These are phyloP conservation scores for Penaeus chinensis DNA, from an alignment of 1,140 invertebrate genomes.

Conservation along the genomic window DNA sequence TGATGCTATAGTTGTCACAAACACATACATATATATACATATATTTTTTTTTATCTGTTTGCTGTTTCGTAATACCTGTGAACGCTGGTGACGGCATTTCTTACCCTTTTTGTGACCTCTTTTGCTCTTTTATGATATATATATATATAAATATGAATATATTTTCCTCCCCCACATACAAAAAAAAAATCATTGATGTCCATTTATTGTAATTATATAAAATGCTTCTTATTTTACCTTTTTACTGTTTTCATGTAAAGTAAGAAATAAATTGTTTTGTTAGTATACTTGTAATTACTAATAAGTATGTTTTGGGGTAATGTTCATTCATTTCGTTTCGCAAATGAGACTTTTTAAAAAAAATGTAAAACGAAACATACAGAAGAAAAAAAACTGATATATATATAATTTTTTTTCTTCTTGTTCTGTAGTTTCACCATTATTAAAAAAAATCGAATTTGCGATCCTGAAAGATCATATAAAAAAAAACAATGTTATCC, in stretches of 20 bases:
- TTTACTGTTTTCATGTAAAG: slow-evolving; percentile 34
- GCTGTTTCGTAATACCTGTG: slow-evolving; percentile 14
- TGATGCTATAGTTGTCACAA: slow-evolving; percentile 25
- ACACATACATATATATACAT: slow-evolving; percentile 2
- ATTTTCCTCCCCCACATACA: background rate
- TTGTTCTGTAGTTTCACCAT: too few relatives aligned
- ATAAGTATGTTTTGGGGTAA: slow-evolving; percentile 43
- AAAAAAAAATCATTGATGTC: slow-evolving; percentile 7
- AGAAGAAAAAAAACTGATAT: too few relatives aligned
- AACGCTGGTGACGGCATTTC: slow-evolving; percentile 3
- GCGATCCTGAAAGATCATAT: slow-evolving; percentile 14
- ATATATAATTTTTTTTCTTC: too few relatives aligned
- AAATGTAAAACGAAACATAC: background rate
- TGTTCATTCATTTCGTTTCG: slow-evolving; percentile 21
- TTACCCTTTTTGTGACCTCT: slow-evolving; percentile 41
- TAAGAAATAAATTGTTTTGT: slow-evolving; percentile 41
- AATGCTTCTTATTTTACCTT: slow-evolving; percentile 12
- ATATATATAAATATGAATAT: slow-evolving; percentile 22
- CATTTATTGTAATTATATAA: slow-evolving; percentile 37
- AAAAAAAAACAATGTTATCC: slow-evolving; percentile 10
- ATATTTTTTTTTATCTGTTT: slow-evolving; percentile 36
- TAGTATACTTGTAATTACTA: slow-evolving; percentile 56
- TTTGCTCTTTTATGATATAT: slow-evolving; percentile 29
- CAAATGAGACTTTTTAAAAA: slow-evolving; percentile 18
- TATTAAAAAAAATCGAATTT: too few relatives aligned